Percentiles rank a stretch among this genome's conserved stretches.
Evolutionary conservation across 2,113 vertebrate genomes (phyloP).

Genomic region (Syngnathus typhle): DNA sequence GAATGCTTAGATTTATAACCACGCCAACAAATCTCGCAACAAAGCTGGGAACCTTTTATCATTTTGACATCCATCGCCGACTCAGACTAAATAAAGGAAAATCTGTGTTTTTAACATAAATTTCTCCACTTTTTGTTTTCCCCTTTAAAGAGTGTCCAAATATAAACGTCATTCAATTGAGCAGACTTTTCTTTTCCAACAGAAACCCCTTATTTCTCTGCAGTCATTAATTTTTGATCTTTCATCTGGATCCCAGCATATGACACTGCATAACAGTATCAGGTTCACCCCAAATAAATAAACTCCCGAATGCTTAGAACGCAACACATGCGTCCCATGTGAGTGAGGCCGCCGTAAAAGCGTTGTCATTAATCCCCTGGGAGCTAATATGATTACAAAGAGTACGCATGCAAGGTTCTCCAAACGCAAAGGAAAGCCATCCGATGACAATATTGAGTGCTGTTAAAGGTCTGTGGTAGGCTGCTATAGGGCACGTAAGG

Average conservation of each 20-base stretch:
- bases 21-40: constrained; percentile 51
- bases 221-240: constrained; percentile 39
- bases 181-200: constrained; percentile 47
- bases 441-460: not conserved
- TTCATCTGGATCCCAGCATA: constrained; percentile 65
- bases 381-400: constrained; percentile 1
- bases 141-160: constrained; percentile 42
- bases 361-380: constrained; percentile 7
- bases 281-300: constrained; percentile 60
- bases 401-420: not conserved
- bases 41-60: constrained; percentile 46
- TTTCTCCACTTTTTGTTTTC: constrained; percentile 29
- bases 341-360: constrained; percentile 42
- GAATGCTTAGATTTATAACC: constrained; percentile 38
- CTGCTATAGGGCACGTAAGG: constrained; percentile 11
- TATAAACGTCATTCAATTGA: constrained; percentile 49
- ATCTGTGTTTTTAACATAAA: constrained; percentile 46
- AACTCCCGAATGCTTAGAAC: constrained; percentile 45
- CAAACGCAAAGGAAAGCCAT: constrained; percentile 3
- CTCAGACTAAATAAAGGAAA: constrained; percentile 28
- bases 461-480: not conserved
- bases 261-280: constrained; percentile 55
- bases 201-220: constrained; percentile 36
- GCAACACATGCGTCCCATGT: constrained; percentile 61
- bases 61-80: constrained; percentile 36